Conservation (phyloP, 2,113 vertebrate genomes). For the Lathamus discolor region DNA sequence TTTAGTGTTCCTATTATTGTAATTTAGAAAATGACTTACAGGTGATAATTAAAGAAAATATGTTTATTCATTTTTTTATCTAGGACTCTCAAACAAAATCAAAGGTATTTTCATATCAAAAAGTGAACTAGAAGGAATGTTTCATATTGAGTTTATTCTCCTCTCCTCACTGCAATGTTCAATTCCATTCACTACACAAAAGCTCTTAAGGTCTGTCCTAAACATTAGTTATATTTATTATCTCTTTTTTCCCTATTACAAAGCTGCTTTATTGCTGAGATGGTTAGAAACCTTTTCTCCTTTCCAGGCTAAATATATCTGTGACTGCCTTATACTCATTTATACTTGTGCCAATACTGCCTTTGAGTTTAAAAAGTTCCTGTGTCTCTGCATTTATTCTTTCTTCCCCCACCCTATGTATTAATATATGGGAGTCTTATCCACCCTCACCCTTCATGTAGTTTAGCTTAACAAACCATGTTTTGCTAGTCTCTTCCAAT, state of each 20-base stretch:
- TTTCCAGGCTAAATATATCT: not conserved
- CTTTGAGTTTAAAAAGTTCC: slow-evolving; percentile 2
- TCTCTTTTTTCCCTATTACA: not conserved
- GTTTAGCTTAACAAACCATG: not conserved
- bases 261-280: not conserved
- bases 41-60: slow-evolving; percentile 14
- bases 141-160: not conserved
- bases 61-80: not conserved
- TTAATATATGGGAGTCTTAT: not conserved
- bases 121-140: not conserved
- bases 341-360: not conserved
- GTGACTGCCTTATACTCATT: not conserved
- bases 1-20: not conserved
- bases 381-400: not conserved
- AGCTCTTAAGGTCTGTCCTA: not conserved
- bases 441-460: not conserved
- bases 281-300: not conserved
- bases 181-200: slow-evolving; percentile 6
- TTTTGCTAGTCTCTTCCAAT: not conserved
- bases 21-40: slow-evolving; percentile 4
- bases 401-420: not conserved
- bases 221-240: not conserved
- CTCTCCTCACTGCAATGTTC: not conserved
- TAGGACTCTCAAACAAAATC: not conserved
- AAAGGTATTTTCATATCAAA: not conserved